Conservation (phyloP, 2,797 vertebrate genomes). For the Geotrypetes seraphini region DNA sequence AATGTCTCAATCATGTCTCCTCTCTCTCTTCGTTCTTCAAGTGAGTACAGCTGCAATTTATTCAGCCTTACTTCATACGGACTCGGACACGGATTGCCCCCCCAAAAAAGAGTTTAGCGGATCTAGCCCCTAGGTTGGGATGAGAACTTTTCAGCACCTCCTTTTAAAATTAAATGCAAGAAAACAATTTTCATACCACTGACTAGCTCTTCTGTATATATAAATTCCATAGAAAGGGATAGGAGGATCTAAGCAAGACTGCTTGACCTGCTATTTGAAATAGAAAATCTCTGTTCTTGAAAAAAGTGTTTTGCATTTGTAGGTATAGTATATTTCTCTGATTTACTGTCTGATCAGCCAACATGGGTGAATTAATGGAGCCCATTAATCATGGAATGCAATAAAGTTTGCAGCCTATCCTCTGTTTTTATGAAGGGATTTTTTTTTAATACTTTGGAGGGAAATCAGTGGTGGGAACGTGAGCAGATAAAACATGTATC, state of each 20-base stretch:
- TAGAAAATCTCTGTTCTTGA: slow-evolving; percentile 12
- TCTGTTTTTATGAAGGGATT: slow-evolving; percentile 11
- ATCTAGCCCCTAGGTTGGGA: no score
- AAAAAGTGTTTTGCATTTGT: slow-evolving; percentile 4
- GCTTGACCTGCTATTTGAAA: slow-evolving; percentile 27
- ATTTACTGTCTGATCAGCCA: slow-evolving; percentile 14
- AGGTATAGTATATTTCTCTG: not conserved
- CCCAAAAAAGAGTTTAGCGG: no score
- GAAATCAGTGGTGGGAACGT: slow-evolving; percentile 27
- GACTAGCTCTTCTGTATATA: no score
- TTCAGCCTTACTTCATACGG: no score
- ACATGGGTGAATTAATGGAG: slow-evolving; percentile 10
- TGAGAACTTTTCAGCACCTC: no score
- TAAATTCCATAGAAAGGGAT: no score
- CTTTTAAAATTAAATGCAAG: no score
- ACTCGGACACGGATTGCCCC: no score
- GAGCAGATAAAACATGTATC: not conserved
- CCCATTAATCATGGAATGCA: slow-evolving; percentile 3
- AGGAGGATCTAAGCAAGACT: slow-evolving; percentile 14
- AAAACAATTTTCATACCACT: no score
- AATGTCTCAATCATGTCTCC: no score
- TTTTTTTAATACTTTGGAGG: slow-evolving; percentile 21
- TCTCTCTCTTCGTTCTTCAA: no score
- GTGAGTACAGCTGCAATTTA: no score
- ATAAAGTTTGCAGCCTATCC: slow-evolving; percentile 10